Evolutionary conservation across 2,113 vertebrate genomes (phyloP).

Genomic region (Speoplatyrhinus poulsoni): DNA sequence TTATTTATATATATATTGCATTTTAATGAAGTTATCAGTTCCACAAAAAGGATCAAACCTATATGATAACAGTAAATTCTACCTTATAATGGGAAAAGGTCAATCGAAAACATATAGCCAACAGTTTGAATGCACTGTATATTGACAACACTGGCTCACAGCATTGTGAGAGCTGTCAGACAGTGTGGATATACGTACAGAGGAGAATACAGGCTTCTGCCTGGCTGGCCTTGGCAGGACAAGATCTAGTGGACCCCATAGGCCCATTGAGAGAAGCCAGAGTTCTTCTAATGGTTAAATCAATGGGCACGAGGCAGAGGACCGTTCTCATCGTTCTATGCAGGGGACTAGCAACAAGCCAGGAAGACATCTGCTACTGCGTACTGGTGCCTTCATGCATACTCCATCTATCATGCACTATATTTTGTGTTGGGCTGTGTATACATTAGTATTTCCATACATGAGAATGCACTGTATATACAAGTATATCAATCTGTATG

Average conservation of each 20-base stretch:
- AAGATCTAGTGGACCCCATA: conserved; percentile 15
- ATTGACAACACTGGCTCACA: no score
- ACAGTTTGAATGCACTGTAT: no score
- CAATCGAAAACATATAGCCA: no score
- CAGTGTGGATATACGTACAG: not conserved
- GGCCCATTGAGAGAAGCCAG: conserved; percentile 7
- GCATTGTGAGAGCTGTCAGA: no score
- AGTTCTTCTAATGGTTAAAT: conserved; percentile 28
- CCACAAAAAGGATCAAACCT: no score
- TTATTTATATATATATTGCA: no score
- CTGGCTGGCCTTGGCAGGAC: not conserved
- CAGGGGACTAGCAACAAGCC: not conserved
- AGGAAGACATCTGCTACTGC: not conserved
- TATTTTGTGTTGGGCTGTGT: not conserved
- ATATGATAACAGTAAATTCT: no score
- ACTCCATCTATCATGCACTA: not conserved
- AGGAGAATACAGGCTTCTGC: not conserved
- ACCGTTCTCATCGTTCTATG: no score
- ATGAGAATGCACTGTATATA: not conserved
- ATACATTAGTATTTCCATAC: not conserved
- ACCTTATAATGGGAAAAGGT: no score
- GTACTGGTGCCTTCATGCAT: conserved; percentile 3
- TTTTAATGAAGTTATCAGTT: no score
- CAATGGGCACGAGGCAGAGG: conserved; percentile 18
- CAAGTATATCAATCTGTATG: not conserved